Base-by-base conservation (phyloP, 2,113 vertebrate genomes). In the Carettochelys insculpta region DNA sequence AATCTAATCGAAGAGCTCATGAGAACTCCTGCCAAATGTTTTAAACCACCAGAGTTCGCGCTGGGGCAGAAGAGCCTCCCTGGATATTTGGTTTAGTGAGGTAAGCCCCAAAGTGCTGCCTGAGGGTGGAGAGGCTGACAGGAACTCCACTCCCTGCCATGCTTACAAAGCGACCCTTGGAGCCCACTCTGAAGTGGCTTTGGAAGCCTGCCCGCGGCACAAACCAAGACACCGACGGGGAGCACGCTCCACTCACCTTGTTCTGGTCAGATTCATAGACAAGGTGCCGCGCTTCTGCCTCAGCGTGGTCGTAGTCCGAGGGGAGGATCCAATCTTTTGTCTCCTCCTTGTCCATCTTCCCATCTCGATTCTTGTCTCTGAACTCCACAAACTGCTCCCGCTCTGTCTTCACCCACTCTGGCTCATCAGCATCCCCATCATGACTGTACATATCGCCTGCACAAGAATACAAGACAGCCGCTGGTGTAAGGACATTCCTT, bases 271-370 rank as follows among this genome's bases (percentile, higher is more conserved):
- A 99, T 51, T 99, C 98, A 3, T 98, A 98, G 73, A 99, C 97
- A 3, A 99, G 98, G 94, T 99, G 99, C n/a, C 98, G 98, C 7
- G 99, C 98, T 65, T 99, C 99, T 0, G 98, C 98, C 65, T 99
- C 98, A 0, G 98, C 98, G 1, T 99, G 98, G 95, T 99, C 98
- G 1, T 99, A 99, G 71, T 99, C 98, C 0, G 98, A 97, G 0
- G 99, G 99, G 2, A 99, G 98, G 61, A 99, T 99, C 99, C 99
- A 99, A 25, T 99, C 99, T 88, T 98, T 98, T 17, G 98, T 99
- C 78, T 99, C 99, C 54, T 99, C 98, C 65, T 97, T 97, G 96
- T 99, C 99, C 99, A 99, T 99, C 83, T 98, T 99, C 4, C 99
- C 99, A 2, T 99, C 99, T 3, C 97, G 98, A 95, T 99, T 99